phyloP scores from a whole-genome alignment of 2,113 vertebrate species.

The Harpagus bidentatus region DNA sequence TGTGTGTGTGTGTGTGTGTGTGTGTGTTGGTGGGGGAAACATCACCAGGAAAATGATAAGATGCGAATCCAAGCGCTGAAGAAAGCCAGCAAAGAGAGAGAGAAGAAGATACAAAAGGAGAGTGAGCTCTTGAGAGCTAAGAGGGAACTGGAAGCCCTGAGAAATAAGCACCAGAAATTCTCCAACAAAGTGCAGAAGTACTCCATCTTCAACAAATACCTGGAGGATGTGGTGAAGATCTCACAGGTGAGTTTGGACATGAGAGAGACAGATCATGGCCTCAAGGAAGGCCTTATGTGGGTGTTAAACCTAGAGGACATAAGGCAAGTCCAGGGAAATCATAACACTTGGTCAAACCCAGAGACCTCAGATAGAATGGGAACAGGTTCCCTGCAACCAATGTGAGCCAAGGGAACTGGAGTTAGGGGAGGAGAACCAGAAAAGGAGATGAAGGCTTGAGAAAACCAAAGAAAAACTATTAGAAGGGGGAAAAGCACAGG shows the following conservation, averaged over 20 bases:
- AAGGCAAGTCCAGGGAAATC: neutral
- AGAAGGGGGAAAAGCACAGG: neutral
- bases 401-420: neutral
- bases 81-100: constrained; percentile 65
- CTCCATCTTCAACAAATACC: constrained; percentile 70
- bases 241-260: constrained; percentile 50
- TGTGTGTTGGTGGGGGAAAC: neutral
- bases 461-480: neutral
- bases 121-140: constrained; percentile 60
- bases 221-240: constrained; percentile 74
- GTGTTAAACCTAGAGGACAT: neutral
- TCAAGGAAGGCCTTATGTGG: fast-evolving
- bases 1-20: neutral
- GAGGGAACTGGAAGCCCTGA: constrained; percentile 45
- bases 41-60: constrained; percentile 70
- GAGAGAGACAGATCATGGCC: neutral
- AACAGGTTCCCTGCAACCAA: neutral
- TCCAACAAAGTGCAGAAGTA: constrained; percentile 56
- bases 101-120: constrained; percentile 39
- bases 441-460: neutral
- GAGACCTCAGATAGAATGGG: neutral
- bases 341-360: neutral
- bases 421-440: neutral
- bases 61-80: constrained; percentile 59
- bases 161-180: constrained; percentile 55